phyloP scores from a whole-genome alignment of 2,888 invertebrate species.

The Stenotaenia linearis region DNA sequence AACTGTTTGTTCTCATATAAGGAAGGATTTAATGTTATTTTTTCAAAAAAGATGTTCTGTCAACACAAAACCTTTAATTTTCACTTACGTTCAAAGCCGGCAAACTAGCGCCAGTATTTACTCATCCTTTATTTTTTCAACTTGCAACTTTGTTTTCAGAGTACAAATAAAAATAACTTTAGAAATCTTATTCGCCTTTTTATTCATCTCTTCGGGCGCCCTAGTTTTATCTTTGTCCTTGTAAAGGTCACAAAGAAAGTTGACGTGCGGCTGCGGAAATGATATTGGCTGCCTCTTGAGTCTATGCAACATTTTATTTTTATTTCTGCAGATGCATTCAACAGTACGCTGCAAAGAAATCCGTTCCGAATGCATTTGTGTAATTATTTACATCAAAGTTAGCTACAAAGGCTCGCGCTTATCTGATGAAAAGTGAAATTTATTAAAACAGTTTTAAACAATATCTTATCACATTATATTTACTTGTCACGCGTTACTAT shows the following conservation, averaged over 20 bases:
- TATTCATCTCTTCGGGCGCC: neutral
- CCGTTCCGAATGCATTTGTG: neutral
- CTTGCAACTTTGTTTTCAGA: neutral
- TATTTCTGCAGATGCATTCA: neutral
- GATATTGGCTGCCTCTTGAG: slow-evolving; percentile 19
- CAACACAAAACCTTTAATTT: neutral
- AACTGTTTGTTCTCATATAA: slow-evolving; percentile 13
- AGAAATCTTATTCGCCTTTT: neutral
- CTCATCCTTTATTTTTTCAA: too few species aligned
- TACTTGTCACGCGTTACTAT: neutral
- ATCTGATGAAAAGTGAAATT: neutral
- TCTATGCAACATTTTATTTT: neutral
- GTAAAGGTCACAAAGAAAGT: slow-evolving; percentile 19
- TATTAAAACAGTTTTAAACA: neutral
- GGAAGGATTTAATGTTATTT: neutral
- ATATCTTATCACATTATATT: neutral
- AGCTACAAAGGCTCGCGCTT: neutral
- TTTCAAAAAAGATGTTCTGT: neutral
- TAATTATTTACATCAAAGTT: neutral
- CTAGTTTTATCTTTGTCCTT: slow-evolving; percentile 8
- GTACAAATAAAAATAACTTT: neutral
- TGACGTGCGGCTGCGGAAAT: slow-evolving; percentile 11
- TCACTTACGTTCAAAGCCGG: neutral
- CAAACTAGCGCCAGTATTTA: too few species aligned
- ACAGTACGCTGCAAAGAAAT: neutral